These are phyloP conservation scores for Sitta carolinensis DNA, from an alignment of 2,797 vertebrate genomes.

Conservation along the genomic window DNA sequence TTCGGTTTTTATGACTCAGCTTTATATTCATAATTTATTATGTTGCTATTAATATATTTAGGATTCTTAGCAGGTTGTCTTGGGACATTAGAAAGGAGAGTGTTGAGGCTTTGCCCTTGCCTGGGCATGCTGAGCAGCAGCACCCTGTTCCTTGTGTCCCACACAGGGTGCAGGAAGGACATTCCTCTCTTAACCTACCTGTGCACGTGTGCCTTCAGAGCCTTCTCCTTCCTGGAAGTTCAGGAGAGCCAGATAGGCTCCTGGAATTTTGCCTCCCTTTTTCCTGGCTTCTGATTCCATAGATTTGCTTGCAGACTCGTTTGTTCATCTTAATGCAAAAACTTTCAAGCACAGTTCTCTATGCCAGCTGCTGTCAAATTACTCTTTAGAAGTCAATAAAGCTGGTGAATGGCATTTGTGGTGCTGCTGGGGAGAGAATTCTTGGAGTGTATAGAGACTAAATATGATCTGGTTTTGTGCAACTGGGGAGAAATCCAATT, in stretches of 20 bases:
- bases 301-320: background rate
- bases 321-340: background rate
- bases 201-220: background rate
- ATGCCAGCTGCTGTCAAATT: slow-evolving; percentile 46
- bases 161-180: background rate
- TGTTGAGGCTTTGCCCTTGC: background rate
- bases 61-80: background rate
- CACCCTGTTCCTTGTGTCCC: background rate
- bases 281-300: background rate
- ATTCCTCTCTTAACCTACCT: background rate
- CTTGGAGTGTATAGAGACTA: background rate
- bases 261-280: background rate
- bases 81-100: background rate
- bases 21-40: background rate
- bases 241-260: background rate
- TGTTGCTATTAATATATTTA: background rate
- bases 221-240: background rate
- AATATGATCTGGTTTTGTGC: slow-evolving; percentile 49
- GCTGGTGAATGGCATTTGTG: slow-evolving; percentile 29
- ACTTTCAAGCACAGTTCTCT: slow-evolving; percentile 15
- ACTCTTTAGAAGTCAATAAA: slow-evolving; percentile 42
- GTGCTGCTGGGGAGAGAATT: slow-evolving; percentile 33
- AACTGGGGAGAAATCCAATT: slow-evolving; percentile 56
- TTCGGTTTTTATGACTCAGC: background rate
- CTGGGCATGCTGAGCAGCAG: background rate